These are phyloP conservation scores for Cryptotis parvus DNA, from an alignment of 2,113 vertebrate genomes.

Conservation along the genomic window DNA sequence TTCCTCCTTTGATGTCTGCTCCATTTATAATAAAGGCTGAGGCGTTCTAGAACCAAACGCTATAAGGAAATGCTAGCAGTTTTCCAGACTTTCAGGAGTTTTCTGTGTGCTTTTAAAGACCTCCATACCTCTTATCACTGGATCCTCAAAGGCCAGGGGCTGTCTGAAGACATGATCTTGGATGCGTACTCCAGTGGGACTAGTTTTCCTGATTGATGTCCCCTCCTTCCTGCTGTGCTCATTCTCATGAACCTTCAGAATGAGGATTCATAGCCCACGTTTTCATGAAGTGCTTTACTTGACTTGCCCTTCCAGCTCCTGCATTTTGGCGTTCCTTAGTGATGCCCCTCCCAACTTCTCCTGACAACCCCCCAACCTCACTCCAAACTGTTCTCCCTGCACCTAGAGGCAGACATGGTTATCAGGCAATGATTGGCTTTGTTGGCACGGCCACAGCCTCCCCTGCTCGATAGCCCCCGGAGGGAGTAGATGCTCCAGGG, in stretches of 20 bases:
- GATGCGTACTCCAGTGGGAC: not conserved
- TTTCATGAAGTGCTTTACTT: not conserved
- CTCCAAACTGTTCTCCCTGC: too few relatives aligned
- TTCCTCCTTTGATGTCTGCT: slow-evolving; percentile 28
- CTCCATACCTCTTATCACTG: not conserved
- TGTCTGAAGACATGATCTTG: not conserved
- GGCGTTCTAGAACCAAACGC: slow-evolving; percentile 51
- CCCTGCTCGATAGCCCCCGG: not conserved
- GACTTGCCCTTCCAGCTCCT: not conserved
- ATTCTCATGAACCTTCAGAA: not conserved
- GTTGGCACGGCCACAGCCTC: not conserved
- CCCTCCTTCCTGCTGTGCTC: not conserved
- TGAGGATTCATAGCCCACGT: not conserved
- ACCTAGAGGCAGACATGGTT: too few relatives aligned
- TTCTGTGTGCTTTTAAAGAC: not conserved
- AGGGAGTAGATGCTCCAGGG: not conserved
- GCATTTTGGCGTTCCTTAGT: not conserved
- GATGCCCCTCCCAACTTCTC: not conserved
- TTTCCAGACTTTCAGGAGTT: slow-evolving; percentile 5
- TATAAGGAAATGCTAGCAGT: not conserved
- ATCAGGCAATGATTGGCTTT: not conserved
- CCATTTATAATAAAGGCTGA: slow-evolving; percentile 53
- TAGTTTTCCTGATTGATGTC: not conserved
- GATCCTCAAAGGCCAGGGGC: not conserved
- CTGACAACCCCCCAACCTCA: too few relatives aligned